Percentiles rank a stretch among this genome's conserved stretches.
Conservation (phyloP, 2,113 vertebrate genomes). For the Oryzias javanicus region DNA sequence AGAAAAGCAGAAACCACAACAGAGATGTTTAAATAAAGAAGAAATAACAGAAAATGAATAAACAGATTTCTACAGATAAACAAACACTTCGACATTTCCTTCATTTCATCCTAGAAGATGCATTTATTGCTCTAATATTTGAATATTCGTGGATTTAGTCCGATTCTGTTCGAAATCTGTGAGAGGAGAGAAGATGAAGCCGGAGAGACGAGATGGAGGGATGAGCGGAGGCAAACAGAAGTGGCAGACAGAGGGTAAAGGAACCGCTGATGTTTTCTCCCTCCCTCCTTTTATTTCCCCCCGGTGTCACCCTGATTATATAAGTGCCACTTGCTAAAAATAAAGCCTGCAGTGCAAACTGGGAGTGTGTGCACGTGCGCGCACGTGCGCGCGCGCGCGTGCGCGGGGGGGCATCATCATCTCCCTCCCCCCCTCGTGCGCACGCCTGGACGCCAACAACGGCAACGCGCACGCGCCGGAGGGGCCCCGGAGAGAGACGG, state of each 20-base stretch:
- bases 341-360: slow-evolving; percentile 75
- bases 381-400: slow-evolving; percentile 1
- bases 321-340: slow-evolving; percentile 80
- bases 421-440: slow-evolving; percentile 8
- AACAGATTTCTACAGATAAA: no score
- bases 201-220: slow-evolving; percentile 1
- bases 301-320: slow-evolving; percentile 81
- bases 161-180: slow-evolving; percentile 11
- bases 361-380: slow-evolving; percentile 44
- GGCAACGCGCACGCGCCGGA: slow-evolving; percentile 26
- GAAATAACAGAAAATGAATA: no score
- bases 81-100: neutral
- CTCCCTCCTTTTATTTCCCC: slow-evolving; percentile 64
- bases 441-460: slow-evolving; percentile 42
- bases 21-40: no score
- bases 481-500: slow-evolving; percentile 46
- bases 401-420: slow-evolving; percentile 13
- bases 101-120: no score
- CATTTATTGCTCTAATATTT: no score
- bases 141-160: no score
- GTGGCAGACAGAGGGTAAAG: slow-evolving; percentile 44
- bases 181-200: slow-evolving; percentile 3
- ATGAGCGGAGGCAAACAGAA: slow-evolving; percentile 18
- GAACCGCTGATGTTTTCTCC: slow-evolving; percentile 50
- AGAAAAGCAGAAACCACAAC: no score